A percentile compares a stretch with the other conserved stretches of the same genome.
Conservation (phyloP, 1,140 invertebrate species). For the Eriosoma lanigerum region DNA sequence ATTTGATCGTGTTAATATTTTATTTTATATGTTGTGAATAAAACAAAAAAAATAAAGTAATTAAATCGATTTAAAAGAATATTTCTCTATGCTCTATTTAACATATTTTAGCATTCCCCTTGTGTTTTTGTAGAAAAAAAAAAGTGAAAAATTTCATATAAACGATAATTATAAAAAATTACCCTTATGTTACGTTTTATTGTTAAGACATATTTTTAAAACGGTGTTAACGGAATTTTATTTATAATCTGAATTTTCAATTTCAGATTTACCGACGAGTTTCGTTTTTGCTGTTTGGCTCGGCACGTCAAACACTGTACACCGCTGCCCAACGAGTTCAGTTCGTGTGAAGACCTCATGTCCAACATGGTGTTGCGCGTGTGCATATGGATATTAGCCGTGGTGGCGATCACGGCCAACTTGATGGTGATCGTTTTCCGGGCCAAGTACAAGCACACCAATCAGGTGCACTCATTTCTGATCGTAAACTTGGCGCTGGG, state of each 20-base stretch:
- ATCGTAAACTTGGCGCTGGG: slow-evolving; percentile 64
- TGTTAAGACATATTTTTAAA: background rate
- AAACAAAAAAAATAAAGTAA: no score
- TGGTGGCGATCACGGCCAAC: slow-evolving; percentile 62
- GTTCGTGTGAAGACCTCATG: slow-evolving; percentile 65
- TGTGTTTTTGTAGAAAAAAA: no score
- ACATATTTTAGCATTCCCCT: no score
- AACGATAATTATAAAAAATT: no score
- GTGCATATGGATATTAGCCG: slow-evolving; percentile 64
- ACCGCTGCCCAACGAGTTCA: slow-evolving; percentile 63
- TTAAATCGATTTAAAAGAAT: no score
- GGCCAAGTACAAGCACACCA: slow-evolving; percentile 56
- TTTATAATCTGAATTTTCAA: no score
- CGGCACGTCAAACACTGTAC: slow-evolving; percentile 58
- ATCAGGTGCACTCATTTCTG: slow-evolving; percentile 63
- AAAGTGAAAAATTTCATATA: no score
- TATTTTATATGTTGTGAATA: no score
- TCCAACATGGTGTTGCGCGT: slow-evolving; percentile 62
- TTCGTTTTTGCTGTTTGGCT: slow-evolving; percentile 63
- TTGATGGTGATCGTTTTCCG: slow-evolving; percentile 63
- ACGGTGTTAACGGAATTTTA: no score
- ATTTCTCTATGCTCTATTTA: no score
- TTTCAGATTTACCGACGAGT: slow-evolving; percentile 60
- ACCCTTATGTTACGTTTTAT: no score
- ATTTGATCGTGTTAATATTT: no score